These are phyloP conservation scores for Syrrhaptes paradoxus DNA, from an alignment of 2,113 vertebrate genomes.

Conservation along the genomic window DNA sequence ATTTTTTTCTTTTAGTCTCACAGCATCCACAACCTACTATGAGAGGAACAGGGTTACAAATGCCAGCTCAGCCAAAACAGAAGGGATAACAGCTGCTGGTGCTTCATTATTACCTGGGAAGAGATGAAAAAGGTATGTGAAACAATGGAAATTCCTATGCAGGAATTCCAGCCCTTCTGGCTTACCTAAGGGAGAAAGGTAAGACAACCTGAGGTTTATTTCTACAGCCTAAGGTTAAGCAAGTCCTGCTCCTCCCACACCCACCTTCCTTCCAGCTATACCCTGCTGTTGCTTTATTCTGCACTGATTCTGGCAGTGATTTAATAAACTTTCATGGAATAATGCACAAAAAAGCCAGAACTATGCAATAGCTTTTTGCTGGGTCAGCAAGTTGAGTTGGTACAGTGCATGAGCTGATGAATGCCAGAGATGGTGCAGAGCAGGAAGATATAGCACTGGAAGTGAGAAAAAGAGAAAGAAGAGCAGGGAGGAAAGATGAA, in stretches of 20 bases:
- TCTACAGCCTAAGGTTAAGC: neutral
- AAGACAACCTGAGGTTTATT: neutral
- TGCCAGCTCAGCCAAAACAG: neutral
- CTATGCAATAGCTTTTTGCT: neutral
- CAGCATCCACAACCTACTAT: neutral
- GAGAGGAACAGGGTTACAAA: neutral
- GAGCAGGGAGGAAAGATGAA: neutral
- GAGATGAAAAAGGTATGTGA: neutral
- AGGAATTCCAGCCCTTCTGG: neutral
- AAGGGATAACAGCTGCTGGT: neutral
- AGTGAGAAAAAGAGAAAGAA: neutral
- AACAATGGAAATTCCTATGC: neutral
- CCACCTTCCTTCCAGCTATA: neutral
- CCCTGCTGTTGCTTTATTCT: neutral
- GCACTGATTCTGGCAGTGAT: neutral
- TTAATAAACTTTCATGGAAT: neutral
- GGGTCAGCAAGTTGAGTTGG: neutral
- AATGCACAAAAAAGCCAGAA: neutral
- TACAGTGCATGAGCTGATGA: neutral
- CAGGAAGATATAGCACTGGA: neutral
- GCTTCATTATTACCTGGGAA: neutral
- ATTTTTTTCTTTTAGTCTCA: neutral
- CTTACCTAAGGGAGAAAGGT: neutral
- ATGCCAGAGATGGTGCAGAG: neutral
- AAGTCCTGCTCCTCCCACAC: neutral